phyloP scores from a whole-genome alignment of 2,797 vertebrate genomes.

The Harpagifer antarcticus region DNA sequence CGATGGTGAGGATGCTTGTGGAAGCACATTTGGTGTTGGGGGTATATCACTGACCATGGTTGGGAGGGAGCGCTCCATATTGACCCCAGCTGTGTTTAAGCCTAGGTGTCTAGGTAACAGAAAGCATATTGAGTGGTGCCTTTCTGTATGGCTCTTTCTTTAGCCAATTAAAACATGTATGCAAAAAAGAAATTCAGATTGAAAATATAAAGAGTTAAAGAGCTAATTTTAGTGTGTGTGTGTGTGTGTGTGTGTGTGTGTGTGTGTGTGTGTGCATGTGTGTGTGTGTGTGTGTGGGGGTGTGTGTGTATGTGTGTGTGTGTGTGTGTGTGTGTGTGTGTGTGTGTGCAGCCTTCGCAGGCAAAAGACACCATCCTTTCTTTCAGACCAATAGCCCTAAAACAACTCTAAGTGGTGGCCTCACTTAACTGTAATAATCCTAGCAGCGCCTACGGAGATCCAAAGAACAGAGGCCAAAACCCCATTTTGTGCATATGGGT shows the following conservation, averaged over 20 bases:
- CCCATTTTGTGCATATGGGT: slow-evolving; percentile 43
- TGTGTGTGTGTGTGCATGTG: no score
- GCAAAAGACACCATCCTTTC: slow-evolving; percentile 34
- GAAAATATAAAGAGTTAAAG: background rate
- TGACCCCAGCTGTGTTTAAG: slow-evolving; percentile 72
- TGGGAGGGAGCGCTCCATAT: slow-evolving; percentile 50
- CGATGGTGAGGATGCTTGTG: slow-evolving; percentile 47
- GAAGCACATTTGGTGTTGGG: slow-evolving; percentile 23
- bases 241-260: background rate
- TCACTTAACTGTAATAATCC: slow-evolving; percentile 65
- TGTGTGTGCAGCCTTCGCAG: slow-evolving; percentile 11
- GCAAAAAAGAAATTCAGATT: slow-evolving; percentile 10
- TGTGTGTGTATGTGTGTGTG: background rate
- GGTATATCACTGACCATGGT: slow-evolving; percentile 47
- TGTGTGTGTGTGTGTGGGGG: background rate
- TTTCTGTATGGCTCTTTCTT: slow-evolving; percentile 5
- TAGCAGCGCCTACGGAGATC: slow-evolving; percentile 33
- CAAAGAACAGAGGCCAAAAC: slow-evolving; percentile 30
- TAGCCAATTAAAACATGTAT: slow-evolving; percentile 15
- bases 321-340: background rate
- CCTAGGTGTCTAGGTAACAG: slow-evolving; percentile 19
- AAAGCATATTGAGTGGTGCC: background rate
- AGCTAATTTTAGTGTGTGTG: background rate
- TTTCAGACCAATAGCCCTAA: slow-evolving; percentile 31
- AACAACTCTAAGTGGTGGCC: slow-evolving; percentile 51